A percentile compares a stretch with the other conserved stretches of the same genome.
These are phyloP conservation scores for Tenthredo notha DNA, from an alignment of 2,888 invertebrate genomes.

Conservation along the genomic window DNA sequence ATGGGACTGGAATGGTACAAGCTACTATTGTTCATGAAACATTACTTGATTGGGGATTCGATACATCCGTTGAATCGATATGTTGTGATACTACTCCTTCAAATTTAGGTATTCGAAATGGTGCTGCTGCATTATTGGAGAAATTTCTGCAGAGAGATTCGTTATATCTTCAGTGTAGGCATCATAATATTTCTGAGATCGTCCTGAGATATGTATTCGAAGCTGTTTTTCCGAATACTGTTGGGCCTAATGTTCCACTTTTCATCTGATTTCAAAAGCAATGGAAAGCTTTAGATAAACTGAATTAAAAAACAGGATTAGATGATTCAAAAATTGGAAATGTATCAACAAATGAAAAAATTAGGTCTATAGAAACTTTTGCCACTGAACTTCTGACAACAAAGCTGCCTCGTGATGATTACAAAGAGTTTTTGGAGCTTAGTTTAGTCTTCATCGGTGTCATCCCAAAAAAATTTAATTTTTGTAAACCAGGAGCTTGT, in stretches of 20 bases:
- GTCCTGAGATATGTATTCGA: no score
- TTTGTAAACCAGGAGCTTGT: conserved; percentile 44
- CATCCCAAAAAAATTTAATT: no score
- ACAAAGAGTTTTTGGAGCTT: neutral
- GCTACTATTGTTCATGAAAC: neutral
- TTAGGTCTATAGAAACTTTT: neutral
- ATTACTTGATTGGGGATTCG: conserved; percentile 49
- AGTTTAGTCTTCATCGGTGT: conserved; percentile 11
- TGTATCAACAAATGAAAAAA: neutral
- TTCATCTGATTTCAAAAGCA: neutral
- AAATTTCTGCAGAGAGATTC: neutral
- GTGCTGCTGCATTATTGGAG: neutral
- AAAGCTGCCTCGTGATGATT: neutral
- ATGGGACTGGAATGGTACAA: conserved; percentile 19
- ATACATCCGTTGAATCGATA: conserved; percentile 39
- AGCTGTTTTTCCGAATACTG: no score
- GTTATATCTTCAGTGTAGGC: no score
- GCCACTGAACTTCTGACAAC: neutral
- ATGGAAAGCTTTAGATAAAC: neutral
- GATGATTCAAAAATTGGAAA: neutral
- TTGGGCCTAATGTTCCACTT: neutral
- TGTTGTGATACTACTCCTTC: conserved; percentile 49
- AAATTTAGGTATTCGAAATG: conserved; percentile 27
- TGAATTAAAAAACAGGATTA: neutral
- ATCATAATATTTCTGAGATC: no score